Evolutionary conservation across 2,797 vertebrate species (phyloP), one percentile per base, ranked within the genome.

Genomic region (Peromyscus melanophrys): DNA sequence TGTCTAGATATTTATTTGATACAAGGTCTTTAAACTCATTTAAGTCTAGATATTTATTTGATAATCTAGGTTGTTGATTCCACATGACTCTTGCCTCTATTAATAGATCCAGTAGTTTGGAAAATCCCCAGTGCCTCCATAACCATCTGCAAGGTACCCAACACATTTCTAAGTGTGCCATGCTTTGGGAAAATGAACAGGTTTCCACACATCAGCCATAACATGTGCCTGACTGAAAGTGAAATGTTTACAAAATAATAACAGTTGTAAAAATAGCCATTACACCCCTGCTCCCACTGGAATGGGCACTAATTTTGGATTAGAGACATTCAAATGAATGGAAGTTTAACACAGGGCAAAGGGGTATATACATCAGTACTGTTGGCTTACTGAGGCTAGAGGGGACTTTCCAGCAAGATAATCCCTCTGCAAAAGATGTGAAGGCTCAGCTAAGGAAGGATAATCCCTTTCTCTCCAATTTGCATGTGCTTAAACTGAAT

Each of bases 41-140:
- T 67, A 82, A 16, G 12, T 90, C 91, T 82, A 40, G 21, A 25
- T 93, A 89, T 89, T 82, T 95, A 93, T 77, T 90, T 93, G 75
- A 31, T 65, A 57, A 88, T 34, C 90, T 84, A 27, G 34, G 46
- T 77, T 84, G 59, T 2, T 69, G 65, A 69, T 81, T 83, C 21
- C 13, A 34, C 37, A 52, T 55, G 37, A 77, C 43, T 91, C 12
- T 17, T n/a, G 59, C 9, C 61, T 16, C 1, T 17, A 7, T 83
- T 49, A 93, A 85, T 29, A 92, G n/a, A 11, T 23, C 7, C 31
- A 14, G 59, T 67, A 78, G 29, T 78, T 63, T 69, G 2, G 46
- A 89, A 92, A n/a, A 80, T 11, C 7, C 65, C 29, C 12, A 40
- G 0, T 25, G 31, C 14, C 63, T n/a, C 37, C 27, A n/a, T 31